phyloP scores from a whole-genome alignment of 35 echinoderm and acorn worm species.

The Antedon bifida region DNA sequence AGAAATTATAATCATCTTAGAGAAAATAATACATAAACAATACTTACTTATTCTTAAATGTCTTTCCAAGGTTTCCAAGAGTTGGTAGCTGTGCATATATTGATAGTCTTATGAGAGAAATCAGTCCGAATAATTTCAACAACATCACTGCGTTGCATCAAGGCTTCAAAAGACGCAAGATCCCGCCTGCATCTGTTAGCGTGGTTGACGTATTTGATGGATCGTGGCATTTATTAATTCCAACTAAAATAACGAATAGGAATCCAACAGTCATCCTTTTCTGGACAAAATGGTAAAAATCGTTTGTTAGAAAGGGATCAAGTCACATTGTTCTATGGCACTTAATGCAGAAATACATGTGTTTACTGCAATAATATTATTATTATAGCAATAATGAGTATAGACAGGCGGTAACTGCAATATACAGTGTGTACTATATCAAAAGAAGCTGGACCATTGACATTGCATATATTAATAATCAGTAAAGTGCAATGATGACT shows the following conservation, averaged over 20 bases:
- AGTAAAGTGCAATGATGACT: no score
- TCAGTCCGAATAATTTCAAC: background rate
- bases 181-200: slow-evolving; percentile 61
- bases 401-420: no score
- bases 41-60: no score
- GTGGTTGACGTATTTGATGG: slow-evolving; percentile 56
- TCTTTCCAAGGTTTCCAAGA: slow-evolving; percentile 28
- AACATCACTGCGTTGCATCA: slow-evolving; percentile 5
- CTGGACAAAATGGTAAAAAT: slow-evolving; percentile 71
- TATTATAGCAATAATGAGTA: no score
- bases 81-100: slow-evolving; percentile 59
- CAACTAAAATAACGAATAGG: slow-evolving; percentile 63
- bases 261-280: slow-evolving; percentile 66
- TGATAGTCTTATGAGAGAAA: slow-evolving; percentile 28
- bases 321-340: background rate
- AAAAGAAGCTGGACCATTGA: no score
- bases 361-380: background rate
- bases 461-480: no score
- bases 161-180: slow-evolving; percentile 16
- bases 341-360: background rate
- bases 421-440: no score
- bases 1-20: no score
- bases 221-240: slow-evolving; percentile 40
- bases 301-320: no score
- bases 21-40: no score